These are phyloP conservation scores for Campoplex nolae DNA, from an alignment of 2,888 invertebrate species.

Conservation along the genomic window DNA sequence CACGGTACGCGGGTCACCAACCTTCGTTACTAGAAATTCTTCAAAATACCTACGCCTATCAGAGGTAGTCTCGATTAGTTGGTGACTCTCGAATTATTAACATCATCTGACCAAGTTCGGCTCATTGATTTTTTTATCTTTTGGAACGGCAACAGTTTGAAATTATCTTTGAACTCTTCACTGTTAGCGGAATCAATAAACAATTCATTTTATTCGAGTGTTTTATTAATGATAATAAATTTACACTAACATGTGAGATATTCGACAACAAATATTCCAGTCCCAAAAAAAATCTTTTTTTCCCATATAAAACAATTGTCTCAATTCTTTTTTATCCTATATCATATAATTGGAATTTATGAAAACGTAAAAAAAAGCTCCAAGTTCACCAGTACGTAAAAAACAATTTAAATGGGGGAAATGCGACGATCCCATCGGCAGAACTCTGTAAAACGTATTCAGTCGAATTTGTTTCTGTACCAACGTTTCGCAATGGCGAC, in stretches of 20 bases:
- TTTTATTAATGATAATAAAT: too few species aligned
- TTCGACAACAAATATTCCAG: too few species aligned
- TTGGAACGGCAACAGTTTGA: too few species aligned
- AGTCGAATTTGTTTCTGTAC: not conserved
- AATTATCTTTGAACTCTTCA: not conserved
- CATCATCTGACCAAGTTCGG: not conserved
- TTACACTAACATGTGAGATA: too few species aligned
- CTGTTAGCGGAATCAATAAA: too few species aligned
- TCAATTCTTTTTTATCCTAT: not conserved
- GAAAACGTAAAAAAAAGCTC: not conserved
- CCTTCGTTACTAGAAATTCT: not conserved
- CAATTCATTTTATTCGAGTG: too few species aligned
- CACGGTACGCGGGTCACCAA: not conserved
- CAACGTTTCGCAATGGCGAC: not conserved
- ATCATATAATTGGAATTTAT: not conserved
- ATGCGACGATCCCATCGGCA: not conserved
- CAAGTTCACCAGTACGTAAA: not conserved
- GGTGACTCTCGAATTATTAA: not conserved
- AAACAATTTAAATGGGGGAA: not conserved
- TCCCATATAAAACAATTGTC: not conserved
- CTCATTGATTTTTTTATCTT: not conserved
- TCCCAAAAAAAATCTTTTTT: too few species aligned
- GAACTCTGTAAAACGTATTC: not conserved
- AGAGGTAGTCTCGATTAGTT: not conserved
- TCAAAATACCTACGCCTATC: not conserved